Conservation (phyloP, 2,113 vertebrate species). For the Equus przewalskii region DNA sequence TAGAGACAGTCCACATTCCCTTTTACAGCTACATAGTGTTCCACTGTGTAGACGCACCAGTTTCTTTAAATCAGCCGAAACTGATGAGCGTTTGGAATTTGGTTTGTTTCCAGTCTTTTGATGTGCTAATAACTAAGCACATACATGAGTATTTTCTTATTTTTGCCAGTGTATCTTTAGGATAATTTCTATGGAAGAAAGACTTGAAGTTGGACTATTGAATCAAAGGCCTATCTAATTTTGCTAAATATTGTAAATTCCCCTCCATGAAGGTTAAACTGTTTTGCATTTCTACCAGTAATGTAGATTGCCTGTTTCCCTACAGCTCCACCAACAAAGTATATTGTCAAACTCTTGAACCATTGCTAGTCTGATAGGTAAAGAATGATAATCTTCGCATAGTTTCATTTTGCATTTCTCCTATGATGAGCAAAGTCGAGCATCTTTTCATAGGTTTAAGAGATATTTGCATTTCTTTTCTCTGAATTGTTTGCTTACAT, state of each 20-base stretch:
- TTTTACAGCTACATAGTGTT: neutral
- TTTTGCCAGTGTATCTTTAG: constrained; percentile 3
- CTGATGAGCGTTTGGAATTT: neutral
- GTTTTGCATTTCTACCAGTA: constrained; percentile 13
- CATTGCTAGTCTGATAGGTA: neutral
- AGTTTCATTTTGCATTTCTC: neutral
- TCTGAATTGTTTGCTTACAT: neutral
- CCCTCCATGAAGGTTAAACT: neutral
- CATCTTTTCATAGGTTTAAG: neutral
- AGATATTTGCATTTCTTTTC: constrained; percentile 38
- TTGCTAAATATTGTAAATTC: neutral
- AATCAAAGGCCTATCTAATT: neutral
- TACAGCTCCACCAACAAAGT: neutral
- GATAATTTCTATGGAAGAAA: neutral
- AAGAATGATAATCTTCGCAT: neutral
- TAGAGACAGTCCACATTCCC: neutral
- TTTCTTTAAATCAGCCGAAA: neutral
- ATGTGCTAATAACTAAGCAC: neutral
- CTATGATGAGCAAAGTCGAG: neutral
- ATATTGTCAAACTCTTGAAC: neutral
- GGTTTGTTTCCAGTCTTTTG: neutral
- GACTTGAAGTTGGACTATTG: neutral
- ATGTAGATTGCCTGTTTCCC: neutral
- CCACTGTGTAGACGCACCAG: neutral
- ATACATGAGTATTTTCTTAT: neutral